Conservation (phyloP, 2,113 vertebrate genomes). For the Salvelinus sp. region DNA sequence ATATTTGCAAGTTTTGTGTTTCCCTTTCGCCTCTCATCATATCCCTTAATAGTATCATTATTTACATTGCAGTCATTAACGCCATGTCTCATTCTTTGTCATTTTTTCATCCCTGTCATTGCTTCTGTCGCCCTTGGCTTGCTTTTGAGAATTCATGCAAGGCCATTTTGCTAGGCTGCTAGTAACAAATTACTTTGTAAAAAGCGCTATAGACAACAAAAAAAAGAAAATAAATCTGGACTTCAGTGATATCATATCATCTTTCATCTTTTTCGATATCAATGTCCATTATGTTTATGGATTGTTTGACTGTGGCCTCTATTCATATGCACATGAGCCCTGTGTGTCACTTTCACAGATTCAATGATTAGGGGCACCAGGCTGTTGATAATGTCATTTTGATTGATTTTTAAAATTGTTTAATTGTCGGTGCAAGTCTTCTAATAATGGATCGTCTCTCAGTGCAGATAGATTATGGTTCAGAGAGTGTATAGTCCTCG, state of each 20-base stretch:
- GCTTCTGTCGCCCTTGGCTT: slow-evolving; percentile 57
- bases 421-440: slow-evolving; percentile 60
- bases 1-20: slow-evolving; percentile 17
- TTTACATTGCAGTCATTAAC: slow-evolving; percentile 53
- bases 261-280: slow-evolving; percentile 71
- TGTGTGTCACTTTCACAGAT: slow-evolving; percentile 32
- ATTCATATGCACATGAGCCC: slow-evolving; percentile 39
- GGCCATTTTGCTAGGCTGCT: slow-evolving; percentile 48
- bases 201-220: slow-evolving; percentile 54
- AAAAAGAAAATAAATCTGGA: slow-evolving; percentile 50
- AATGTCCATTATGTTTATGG: slow-evolving; percentile 69
- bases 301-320: slow-evolving; percentile 57
- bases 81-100: slow-evolving; percentile 39
- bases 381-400: slow-evolving; percentile 59
- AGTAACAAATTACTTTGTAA: slow-evolving; percentile 61
- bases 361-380: slow-evolving; percentile 54
- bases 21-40: slow-evolving; percentile 40
- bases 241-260: slow-evolving; percentile 54
- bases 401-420: slow-evolving; percentile 62
- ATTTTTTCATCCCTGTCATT: slow-evolving; percentile 58
- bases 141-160: slow-evolving; percentile 38
- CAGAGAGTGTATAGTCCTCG: slow-evolving; percentile 36
- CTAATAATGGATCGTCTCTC: slow-evolving; percentile 48
- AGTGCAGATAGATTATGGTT: slow-evolving; percentile 42
- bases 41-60: slow-evolving; percentile 46